Percentiles rank a stretch among this genome's conserved stretches.
phyloP scores from a whole-genome alignment of 2,888 invertebrate genomes.

The Oasisia sp. region DNA sequence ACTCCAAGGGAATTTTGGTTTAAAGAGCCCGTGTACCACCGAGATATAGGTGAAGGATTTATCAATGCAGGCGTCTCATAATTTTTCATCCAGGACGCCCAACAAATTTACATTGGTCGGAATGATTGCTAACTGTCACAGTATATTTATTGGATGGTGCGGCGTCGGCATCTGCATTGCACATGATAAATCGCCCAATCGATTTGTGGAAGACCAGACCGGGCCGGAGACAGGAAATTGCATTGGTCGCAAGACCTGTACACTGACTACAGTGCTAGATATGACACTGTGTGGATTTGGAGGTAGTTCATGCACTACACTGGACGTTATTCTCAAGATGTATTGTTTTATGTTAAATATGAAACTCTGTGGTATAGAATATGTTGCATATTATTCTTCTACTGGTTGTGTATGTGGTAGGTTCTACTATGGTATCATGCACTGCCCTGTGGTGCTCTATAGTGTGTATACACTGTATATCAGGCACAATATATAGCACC shows the following conservation, averaged over 20 bases:
- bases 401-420: no score
- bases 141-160: not conserved
- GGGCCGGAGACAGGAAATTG: not conserved
- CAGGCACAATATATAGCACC: not conserved
- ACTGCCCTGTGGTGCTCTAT: no score
- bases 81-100: conserved; percentile 19
- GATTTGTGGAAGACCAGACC: not conserved
- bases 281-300: not conserved
- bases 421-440: no score
- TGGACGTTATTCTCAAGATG: no score
- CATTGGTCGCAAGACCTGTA: not conserved
- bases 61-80: not conserved
- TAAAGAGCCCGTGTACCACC: not conserved
- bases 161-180: not conserved
- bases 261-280: not conserved
- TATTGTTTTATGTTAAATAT: no score
- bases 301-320: no score
- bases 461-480: not conserved
- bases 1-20: not conserved
- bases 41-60: not conserved
- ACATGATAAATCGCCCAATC: conserved; percentile 10
- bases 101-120: not conserved
- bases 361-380: no score
- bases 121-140: not conserved
- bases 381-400: no score